Base-by-base conservation (phyloP, 2,113 vertebrate species). In the Acanthisitta chloris region DNA sequence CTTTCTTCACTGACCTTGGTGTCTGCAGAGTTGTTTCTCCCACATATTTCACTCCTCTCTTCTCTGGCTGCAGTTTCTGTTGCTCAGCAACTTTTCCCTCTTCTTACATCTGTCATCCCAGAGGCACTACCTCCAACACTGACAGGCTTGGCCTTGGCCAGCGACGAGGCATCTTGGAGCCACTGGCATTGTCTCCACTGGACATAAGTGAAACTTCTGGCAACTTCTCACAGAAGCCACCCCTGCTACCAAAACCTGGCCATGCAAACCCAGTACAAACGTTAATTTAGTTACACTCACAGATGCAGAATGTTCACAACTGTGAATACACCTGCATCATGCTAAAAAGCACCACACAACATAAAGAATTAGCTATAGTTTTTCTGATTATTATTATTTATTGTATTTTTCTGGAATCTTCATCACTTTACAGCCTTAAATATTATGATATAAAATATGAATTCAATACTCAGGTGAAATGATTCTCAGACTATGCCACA, bases 61-160 rank as follows among this genome's bases (percentile, higher is more conserved):
- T 26, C 36, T 43, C 26, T 13, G 23, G 3, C 59, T 74, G 42
- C 55, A 70, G 43, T 57, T 36, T 43, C 36, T 42, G 38, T 34
- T 31, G 29, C 15, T 24, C 61, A 86, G 25, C 31, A 67, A 33
- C 54, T 55, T 49, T 67, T 48, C 13, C 52, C 52, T 26, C 23
- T 65, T 26, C 38, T 38, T 54, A 48, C 48, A 33, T 28, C 8
- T 36, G 18, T 42, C 67, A 48, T 55, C 31, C 31, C 67, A 67
- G 26, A 67, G 59, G 31, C 13, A 12, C 7, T 20, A 61, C 18
- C 52, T 61, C 31, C 21, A 67, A 14, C 38, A 20, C 21, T 54
- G 81, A 48, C 0, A 0, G 31, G 26, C 46, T 61, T 1, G 0
- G 40, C 69, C 76, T 69, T 43, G 45, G 76, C 61, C 4, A 5